These are phyloP conservation scores for Onychomys torridus DNA, from an alignment of 2,797 vertebrate genomes.

Conservation along the genomic window DNA sequence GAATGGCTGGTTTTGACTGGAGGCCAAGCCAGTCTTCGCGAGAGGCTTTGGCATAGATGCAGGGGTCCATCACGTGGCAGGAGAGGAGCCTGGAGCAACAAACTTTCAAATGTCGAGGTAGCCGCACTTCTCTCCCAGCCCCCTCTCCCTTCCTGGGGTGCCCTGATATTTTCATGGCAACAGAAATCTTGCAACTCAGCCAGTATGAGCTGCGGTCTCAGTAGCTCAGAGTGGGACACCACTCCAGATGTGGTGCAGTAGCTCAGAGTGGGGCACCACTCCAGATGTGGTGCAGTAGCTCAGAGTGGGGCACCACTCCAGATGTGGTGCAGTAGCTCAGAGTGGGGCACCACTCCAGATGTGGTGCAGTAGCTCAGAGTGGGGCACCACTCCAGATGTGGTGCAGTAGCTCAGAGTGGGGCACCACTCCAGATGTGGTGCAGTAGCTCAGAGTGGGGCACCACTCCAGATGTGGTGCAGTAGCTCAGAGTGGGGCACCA, in stretches of 20 bases:
- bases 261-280: not conserved
- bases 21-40: not conserved
- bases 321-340: too few relatives aligned
- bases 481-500: too few relatives aligned
- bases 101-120: not conserved
- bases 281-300: not conserved
- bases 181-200: not conserved
- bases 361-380: too few relatives aligned
- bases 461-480: too few relatives aligned
- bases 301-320: too few relatives aligned
- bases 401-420: too few relatives aligned
- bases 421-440: too few relatives aligned
- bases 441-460: too few relatives aligned
- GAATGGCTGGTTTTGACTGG: not conserved
- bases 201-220: not conserved
- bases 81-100: not conserved
- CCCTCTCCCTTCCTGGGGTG: not conserved
- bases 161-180: constrained; percentile 20
- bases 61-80: fast-evolving
- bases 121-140: not conserved
- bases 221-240: not conserved
- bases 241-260: not conserved
- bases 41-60: not conserved
- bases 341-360: too few relatives aligned
- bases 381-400: too few relatives aligned